Evolutionary conservation across 2,113 vertebrate species (phyloP).

Genomic region (Ancistrus triradiatus): DNA sequence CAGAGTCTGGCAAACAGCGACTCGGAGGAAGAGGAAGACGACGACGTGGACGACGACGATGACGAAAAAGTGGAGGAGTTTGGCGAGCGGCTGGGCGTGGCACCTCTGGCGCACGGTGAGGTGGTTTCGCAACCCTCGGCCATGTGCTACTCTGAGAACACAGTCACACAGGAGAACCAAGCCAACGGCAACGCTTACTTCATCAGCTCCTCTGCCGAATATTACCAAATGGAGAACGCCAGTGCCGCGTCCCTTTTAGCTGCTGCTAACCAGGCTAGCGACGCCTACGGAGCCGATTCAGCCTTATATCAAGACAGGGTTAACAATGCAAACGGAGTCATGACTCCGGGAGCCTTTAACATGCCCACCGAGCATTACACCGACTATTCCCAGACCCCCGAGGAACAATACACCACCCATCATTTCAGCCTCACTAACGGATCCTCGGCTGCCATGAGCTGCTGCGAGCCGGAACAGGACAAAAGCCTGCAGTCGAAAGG

Average conservation of each 20-base stretch:
- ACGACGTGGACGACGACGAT: conserved; percentile 74
- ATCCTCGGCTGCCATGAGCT: conserved; percentile 71
- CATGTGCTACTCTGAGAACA: conserved; percentile 82
- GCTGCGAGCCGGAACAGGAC: conserved; percentile 80
- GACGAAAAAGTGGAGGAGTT: conserved; percentile 78
- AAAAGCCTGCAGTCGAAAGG: conserved; percentile 68
- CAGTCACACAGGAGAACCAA: conserved; percentile 77
- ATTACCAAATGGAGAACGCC: conserved; percentile 89
- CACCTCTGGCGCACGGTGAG: conserved; percentile 63
- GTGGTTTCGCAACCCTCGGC: conserved; percentile 82
- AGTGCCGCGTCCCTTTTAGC: conserved; percentile 59
- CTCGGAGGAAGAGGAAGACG: conserved; percentile 88
- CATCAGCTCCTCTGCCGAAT: conserved; percentile 80
- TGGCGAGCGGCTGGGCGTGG: conserved; percentile 64
- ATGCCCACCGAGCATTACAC: conserved; percentile 81
- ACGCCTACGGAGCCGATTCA: conserved; percentile 62
- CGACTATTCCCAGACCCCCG: conserved; percentile 59
- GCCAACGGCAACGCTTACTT: conserved; percentile 82
- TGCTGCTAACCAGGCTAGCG: conserved; percentile 68
- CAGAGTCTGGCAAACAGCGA: conserved; percentile 93
- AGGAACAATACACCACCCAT: conserved; percentile 64
- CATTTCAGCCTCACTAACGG: conserved; percentile 75
- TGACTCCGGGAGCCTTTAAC: conserved; percentile 80
- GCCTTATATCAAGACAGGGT: conserved; percentile 78
- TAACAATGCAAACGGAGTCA: conserved; percentile 68